phyloP scores from a whole-genome alignment of 1,140 invertebrate species.

The Cryptotermes secundus region DNA sequence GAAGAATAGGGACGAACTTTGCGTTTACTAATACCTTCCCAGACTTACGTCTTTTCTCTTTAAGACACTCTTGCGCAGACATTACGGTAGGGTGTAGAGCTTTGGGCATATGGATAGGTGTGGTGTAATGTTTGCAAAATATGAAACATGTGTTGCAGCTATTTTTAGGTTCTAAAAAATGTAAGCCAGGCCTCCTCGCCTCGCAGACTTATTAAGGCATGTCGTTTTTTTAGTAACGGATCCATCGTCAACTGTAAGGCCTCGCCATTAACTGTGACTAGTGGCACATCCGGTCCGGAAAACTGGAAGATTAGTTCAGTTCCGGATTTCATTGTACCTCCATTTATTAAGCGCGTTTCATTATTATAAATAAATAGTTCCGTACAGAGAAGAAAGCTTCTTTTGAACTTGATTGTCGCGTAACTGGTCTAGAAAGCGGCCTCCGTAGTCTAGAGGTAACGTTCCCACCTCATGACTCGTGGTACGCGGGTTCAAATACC shows the following conservation, averaged over 20 bases:
- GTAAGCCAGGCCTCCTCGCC: background rate
- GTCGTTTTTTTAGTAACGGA: conserved; percentile 2
- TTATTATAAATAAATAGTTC: background rate
- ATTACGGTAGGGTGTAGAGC: background rate
- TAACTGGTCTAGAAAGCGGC: too few relatives aligned
- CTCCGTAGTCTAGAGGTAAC: too few relatives aligned
- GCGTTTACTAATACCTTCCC: too few relatives aligned
- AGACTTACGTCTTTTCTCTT: too few relatives aligned
- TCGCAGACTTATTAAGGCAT: background rate
- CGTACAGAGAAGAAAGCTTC: background rate
- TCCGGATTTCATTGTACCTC: background rate
- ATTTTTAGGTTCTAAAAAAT: conserved; percentile 8
- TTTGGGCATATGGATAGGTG: background rate
- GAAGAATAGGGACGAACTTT: too few relatives aligned
- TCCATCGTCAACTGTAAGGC: background rate
- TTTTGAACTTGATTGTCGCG: background rate
- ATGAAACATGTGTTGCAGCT: conserved; percentile 4
- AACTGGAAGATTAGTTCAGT: background rate
- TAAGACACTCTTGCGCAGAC: background rate
- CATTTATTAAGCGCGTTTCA: background rate
- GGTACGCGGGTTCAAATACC: too few relatives aligned
- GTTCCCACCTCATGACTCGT: too few relatives aligned
- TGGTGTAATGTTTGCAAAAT: conserved; percentile 4
- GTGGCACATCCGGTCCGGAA: background rate
- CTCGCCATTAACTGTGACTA: background rate